phyloP scores from a whole-genome alignment of 2,888 invertebrate genomes.

The Homarus gammarus region DNA sequence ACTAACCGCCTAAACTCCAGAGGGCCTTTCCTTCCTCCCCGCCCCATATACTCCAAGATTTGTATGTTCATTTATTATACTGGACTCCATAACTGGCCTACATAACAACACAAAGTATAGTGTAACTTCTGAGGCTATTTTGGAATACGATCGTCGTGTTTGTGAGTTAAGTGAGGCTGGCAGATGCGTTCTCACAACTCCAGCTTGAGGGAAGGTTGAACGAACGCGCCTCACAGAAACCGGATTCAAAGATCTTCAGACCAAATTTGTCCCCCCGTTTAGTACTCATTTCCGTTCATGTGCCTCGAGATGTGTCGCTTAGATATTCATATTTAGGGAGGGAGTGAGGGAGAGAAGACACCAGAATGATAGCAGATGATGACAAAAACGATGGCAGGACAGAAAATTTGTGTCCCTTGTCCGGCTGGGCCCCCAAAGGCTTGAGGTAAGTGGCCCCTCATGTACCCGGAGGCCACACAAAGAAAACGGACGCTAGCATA shows the following conservation, averaged over 20 bases:
- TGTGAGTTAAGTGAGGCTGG: too few relatives aligned
- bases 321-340: slow-evolving; percentile 10
- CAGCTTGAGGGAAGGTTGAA: too few relatives aligned
- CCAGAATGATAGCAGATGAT: slow-evolving; percentile 6
- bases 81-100: too few relatives aligned
- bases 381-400: background rate
- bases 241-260: slow-evolving; percentile 5
- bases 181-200: too few relatives aligned
- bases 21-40: background rate
- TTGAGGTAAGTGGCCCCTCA: slow-evolving; percentile 65
- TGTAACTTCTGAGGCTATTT: too few relatives aligned
- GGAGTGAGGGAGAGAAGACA: slow-evolving; percentile 2
- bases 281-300: background rate
- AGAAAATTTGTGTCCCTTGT: slow-evolving; percentile 2
- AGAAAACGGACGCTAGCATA: slow-evolving; percentile 69
- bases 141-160: too few relatives aligned
- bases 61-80: too few relatives aligned
- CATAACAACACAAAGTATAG: too few relatives aligned
- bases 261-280: slow-evolving; percentile 6
- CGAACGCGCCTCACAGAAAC: too few relatives aligned
- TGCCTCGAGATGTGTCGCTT: background rate
- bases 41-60: background rate
- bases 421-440: slow-evolving; percentile 45
- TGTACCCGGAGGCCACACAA: slow-evolving; percentile 67
- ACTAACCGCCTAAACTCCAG: background rate